A percentile compares a stretch with the other conserved stretches of the same genome.
These are phyloP conservation scores for Rhodophaea formosa DNA, from an alignment of 2,888 invertebrate species.

Conservation along the genomic window DNA sequence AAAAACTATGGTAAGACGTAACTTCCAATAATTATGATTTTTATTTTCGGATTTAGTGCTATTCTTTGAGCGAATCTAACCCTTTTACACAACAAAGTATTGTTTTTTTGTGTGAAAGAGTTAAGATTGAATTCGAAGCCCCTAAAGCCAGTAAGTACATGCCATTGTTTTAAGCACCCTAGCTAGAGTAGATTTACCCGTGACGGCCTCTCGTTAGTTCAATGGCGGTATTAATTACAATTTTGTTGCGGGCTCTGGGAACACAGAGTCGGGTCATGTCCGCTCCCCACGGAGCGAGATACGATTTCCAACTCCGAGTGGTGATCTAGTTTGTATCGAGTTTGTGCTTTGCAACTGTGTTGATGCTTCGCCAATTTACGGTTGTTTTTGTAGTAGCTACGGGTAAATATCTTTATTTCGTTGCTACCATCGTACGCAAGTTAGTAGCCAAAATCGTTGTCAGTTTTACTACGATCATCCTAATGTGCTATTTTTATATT, in stretches of 20 bases:
- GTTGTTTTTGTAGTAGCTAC: neutral
- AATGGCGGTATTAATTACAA: conserved; percentile 15
- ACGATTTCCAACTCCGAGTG: neutral
- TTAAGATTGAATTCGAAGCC: neutral
- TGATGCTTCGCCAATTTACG: neutral
- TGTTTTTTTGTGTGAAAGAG: too few relatives aligned
- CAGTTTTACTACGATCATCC: too few relatives aligned
- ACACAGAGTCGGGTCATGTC: neutral
- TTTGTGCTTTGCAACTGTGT: conserved; percentile 1
- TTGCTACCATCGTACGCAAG: too few relatives aligned
- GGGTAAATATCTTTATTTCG: too few relatives aligned
- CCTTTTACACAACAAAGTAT: too few relatives aligned
- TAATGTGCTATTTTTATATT: too few relatives aligned
- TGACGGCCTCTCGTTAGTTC: conserved; percentile 50
- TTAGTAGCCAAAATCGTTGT: too few relatives aligned
- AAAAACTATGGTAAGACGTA: too few relatives aligned
- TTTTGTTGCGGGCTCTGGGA: neutral
- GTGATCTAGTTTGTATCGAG: neutral
- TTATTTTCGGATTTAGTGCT: too few relatives aligned
- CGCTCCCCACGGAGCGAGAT: neutral
- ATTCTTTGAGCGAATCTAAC: too few relatives aligned
- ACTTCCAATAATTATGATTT: too few relatives aligned
- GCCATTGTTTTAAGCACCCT: conserved; percentile 49
- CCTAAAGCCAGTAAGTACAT: conserved; percentile 23
- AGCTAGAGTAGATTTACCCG: conserved; percentile 33